These are phyloP conservation scores for Asbolus verrucosus DNA, from an alignment of 1,140 invertebrate species.

Conservation along the genomic window DNA sequence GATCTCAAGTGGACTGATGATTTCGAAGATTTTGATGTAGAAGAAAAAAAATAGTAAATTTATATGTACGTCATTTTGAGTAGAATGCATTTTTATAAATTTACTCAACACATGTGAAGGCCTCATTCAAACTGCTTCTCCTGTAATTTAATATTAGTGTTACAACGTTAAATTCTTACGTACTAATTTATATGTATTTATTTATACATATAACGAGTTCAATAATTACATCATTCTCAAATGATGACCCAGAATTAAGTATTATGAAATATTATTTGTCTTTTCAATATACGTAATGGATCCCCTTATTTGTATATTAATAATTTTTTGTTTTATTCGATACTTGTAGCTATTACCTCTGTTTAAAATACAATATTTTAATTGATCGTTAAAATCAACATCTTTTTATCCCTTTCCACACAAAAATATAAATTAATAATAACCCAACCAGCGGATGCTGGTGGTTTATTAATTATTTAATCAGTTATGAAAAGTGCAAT, in stretches of 20 bases:
- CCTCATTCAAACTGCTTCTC: conserved; percentile 24
- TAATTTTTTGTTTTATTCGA: neutral
- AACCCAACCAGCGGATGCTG: too few species aligned
- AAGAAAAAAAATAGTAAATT: conserved; percentile 25
- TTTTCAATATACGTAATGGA: conserved; percentile 2
- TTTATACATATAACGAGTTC: too few species aligned
- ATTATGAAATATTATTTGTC: neutral
- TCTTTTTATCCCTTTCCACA: neutral
- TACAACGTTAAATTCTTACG: conserved; percentile 14
- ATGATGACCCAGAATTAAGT: neutral
- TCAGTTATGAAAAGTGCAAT: too few species aligned
- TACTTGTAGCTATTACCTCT: conserved; percentile 15
- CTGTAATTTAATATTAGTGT: conserved; percentile 38
- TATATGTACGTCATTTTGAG: conserved; percentile 10
- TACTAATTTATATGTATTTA: neutral
- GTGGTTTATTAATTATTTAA: too few species aligned
- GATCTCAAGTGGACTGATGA: conserved; percentile 62
- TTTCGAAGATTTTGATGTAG: conserved; percentile 49
- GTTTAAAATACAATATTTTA: conserved; percentile 17
- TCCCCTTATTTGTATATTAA: conserved; percentile 9
- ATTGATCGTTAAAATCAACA: conserved; percentile 13
- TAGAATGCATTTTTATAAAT: neutral
- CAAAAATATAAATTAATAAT: neutral
- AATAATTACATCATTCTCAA: too few species aligned
- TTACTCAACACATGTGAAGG: neutral